These are phyloP conservation scores for Oncorhynchus keta DNA, from an alignment of 2,113 vertebrate genomes.

Conservation along the genomic window DNA sequence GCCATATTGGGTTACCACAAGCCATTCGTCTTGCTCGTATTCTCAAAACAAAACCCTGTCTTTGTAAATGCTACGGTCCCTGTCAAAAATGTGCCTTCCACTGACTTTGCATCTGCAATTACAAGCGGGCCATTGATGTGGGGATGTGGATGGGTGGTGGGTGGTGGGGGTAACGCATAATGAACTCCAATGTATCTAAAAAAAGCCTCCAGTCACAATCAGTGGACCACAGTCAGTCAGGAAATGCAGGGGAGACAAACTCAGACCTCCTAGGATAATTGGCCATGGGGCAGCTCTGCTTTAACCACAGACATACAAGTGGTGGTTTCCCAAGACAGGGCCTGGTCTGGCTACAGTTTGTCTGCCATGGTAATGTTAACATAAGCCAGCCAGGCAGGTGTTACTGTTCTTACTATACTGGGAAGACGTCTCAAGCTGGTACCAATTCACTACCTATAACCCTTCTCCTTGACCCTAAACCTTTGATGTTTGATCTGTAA, in stretches of 20 bases:
- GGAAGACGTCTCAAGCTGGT: conserved; percentile 69
- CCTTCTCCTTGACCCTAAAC: conserved; percentile 70
- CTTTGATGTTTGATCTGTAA: background rate
- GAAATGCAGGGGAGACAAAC: conserved; percentile 24
- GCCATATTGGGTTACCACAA: background rate
- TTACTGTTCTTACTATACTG: conserved; percentile 26
- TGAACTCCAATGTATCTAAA: background rate
- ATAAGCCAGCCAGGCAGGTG: conserved; percentile 44
- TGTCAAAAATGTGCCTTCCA: background rate
- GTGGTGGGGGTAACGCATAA: conserved; percentile 1
- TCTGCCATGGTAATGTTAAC: conserved; percentile 69
- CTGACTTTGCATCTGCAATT: background rate
- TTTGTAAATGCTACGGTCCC: background rate
- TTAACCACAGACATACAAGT: conserved; percentile 4
- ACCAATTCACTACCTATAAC: conserved; percentile 50
- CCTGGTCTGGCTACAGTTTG: conserved; percentile 16
- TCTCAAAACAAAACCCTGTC: background rate
- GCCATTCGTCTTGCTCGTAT: background rate
- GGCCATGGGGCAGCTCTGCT: conserved; percentile 18
- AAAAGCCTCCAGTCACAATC: conserved; percentile 11
- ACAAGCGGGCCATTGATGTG: no score
- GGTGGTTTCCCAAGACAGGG: background rate
- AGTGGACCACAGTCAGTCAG: conserved; percentile 13
- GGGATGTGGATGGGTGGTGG: background rate
- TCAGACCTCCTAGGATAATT: conserved; percentile 27